Evolutionary conservation across 2,888 invertebrate genomes (phyloP).

Genomic region (Limenitis camilla): DNA sequence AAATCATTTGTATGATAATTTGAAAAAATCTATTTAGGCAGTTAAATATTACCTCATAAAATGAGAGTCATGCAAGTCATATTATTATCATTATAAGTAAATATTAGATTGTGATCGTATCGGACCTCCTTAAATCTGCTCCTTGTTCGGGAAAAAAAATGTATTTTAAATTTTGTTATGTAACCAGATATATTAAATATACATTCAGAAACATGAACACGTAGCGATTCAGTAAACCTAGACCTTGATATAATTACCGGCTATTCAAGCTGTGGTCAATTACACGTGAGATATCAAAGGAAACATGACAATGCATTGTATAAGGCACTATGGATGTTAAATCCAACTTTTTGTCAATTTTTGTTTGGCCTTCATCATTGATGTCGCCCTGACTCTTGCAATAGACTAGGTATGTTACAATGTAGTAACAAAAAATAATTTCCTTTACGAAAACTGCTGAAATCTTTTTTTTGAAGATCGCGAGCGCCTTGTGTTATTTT

Average conservation of each 20-base stretch:
- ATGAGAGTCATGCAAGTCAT: too few relatives aligned
- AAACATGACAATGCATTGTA: slow-evolving; percentile 23
- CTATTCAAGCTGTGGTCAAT: slow-evolving; percentile 19
- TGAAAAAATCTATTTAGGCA: too few relatives aligned
- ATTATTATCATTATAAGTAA: too few relatives aligned
- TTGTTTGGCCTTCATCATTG: slow-evolving; percentile 9
- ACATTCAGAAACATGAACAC: neutral
- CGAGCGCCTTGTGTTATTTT: too few relatives aligned
- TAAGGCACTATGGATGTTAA: slow-evolving; percentile 1
- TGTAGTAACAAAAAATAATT: too few relatives aligned
- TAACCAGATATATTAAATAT: neutral
- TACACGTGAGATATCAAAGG: slow-evolving; percentile 20
- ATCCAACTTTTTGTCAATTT: slow-evolving; percentile 4
- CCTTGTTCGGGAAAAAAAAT: neutral
- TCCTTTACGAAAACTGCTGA: too few relatives aligned
- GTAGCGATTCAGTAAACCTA: neutral
- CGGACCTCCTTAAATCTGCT: too few relatives aligned
- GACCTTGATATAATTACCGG: slow-evolving; percentile 26
- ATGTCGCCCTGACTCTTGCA: neutral
- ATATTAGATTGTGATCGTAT: too few relatives aligned
- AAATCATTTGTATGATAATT: too few relatives aligned
- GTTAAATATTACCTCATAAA: too few relatives aligned
- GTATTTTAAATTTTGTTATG: neutral
- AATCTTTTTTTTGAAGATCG: too few relatives aligned
- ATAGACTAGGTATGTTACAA: too few relatives aligned